Evolutionary conservation across 1,140 invertebrate species (phyloP), one percentile per base, ranked within the genome.

Genomic region (Zaprionus camerounensis): DNA sequence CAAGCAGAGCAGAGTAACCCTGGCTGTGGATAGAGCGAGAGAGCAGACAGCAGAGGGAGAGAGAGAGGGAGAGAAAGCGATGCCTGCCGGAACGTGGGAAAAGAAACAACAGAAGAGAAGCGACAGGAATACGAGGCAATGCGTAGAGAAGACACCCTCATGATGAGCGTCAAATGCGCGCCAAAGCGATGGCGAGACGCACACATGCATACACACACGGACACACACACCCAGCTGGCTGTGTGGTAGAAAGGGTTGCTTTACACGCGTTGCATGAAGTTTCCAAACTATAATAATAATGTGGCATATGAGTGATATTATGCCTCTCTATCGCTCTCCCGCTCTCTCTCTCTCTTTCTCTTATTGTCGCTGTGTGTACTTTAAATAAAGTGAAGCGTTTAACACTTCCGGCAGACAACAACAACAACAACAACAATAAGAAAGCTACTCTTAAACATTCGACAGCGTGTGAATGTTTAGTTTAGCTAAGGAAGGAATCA

Each of bases 321-420:
- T 73, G 69, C 70, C 71, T 49, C 28, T 53, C 55, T n/a, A 38
- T 59, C 46, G 13, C 71, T 44, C 71, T 55, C 7, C 31, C 24
- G 15, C 17, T 67, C 63, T 59, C 41, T 31, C 17, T 58, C n/a
- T 59, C 41, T 31, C 62, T 59, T 22, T 36, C 61, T 46, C 31
- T 34, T n/a, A 26, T 68, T 69, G 49, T 72, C 49, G 51, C 46
- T 75, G 51, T 78, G 78, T 82, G 69, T 85, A 81, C 73, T 88
- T 85, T 80, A 90, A 88, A 90, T 88, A 90, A 88, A 90, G 81
- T 85, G 79, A 88, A 88, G 85, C 81, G 85, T 90, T 88, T 88
- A 88, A 88, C 85, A 88, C 85, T 88, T 88, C 85, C 85, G 85
- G 85, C 85, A 82, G 82, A 88, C 83, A 74, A 63, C 64, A 72